A percentile compares a stretch with the other conserved stretches of the same genome.
These are phyloP conservation scores for Siderastrea siderea DNA, from an alignment of 92 coral and sea anemone genomes.

Conservation along the genomic window DNA sequence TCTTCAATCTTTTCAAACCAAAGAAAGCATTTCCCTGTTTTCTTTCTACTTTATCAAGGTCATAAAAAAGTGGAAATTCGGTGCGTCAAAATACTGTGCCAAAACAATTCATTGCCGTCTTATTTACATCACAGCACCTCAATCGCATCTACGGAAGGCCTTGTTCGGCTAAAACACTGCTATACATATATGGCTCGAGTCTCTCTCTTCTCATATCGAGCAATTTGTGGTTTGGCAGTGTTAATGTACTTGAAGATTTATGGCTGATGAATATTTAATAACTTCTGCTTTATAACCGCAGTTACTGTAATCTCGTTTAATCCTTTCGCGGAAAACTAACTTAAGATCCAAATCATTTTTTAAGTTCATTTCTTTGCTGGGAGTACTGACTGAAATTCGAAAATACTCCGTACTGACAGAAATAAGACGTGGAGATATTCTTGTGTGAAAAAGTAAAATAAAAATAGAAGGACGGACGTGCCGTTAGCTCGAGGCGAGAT, in stretches of 20 bases:
- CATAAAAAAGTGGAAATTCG: background rate
- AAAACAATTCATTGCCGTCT: too few relatives aligned
- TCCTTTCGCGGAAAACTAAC: background rate
- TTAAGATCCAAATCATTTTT: background rate
- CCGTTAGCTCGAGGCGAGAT: conserved; percentile 21
- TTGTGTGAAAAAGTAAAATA: background rate
- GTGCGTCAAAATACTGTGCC: background rate
- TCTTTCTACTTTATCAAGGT: background rate
- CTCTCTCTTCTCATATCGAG: background rate
- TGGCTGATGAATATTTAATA: conserved; percentile 41
- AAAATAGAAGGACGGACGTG: background rate
- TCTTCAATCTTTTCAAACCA: background rate
- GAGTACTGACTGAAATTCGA: background rate
- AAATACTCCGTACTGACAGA: background rate
- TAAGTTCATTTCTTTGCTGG: background rate
- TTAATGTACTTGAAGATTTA: conserved; percentile 32
- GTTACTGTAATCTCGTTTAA: conserved; percentile 16
- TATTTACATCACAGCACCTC: background rate
- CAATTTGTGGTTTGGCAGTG: conserved; percentile 46
- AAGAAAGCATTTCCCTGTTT: background rate
- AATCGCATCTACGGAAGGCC: background rate
- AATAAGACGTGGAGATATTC: background rate
- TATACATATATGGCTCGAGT: background rate
- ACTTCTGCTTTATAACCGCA: background rate
- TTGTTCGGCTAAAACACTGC: background rate